Conservation (phyloP, 2,113 vertebrate genomes). For the Spermophilus dauricus region DNA sequence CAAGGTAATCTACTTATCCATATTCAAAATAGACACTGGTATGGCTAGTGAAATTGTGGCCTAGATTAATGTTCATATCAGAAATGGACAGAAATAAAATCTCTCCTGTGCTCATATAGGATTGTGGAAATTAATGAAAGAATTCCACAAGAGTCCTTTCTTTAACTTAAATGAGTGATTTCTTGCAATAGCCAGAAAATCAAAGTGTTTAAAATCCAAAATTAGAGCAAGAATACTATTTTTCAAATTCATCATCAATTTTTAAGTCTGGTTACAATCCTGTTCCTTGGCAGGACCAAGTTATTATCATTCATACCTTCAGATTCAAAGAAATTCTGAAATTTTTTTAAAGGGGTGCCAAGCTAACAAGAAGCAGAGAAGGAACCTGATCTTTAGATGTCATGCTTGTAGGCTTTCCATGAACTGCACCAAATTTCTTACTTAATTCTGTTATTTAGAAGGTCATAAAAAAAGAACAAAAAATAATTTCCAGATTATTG, state of each 20-base stretch:
- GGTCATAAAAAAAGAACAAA: neutral
- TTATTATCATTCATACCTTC: neutral
- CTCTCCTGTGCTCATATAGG: neutral
- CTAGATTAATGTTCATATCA: neutral
- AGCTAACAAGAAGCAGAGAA: neutral
- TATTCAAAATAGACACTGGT: neutral
- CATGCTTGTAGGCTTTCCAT: neutral
- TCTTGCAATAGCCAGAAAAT: neutral
- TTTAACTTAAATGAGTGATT: neutral
- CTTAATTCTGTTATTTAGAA: neutral
- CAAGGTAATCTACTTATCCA: constrained; percentile 41
- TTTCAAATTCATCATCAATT: neutral
- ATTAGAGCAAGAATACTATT: neutral
- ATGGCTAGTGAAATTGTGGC: neutral
- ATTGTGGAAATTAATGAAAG: neutral
- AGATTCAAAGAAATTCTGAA: neutral
- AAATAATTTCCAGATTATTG: neutral
- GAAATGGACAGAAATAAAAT: neutral
- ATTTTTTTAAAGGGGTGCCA: neutral
- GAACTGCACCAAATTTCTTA: neutral
- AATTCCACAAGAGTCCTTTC: neutral
- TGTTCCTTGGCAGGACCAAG: neutral
- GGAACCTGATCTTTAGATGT: neutral
- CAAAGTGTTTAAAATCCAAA: neutral
- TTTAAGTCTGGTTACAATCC: neutral